phyloP scores from a whole-genome alignment of 1,140 invertebrate genomes.

The Sinella curviseta region DNA sequence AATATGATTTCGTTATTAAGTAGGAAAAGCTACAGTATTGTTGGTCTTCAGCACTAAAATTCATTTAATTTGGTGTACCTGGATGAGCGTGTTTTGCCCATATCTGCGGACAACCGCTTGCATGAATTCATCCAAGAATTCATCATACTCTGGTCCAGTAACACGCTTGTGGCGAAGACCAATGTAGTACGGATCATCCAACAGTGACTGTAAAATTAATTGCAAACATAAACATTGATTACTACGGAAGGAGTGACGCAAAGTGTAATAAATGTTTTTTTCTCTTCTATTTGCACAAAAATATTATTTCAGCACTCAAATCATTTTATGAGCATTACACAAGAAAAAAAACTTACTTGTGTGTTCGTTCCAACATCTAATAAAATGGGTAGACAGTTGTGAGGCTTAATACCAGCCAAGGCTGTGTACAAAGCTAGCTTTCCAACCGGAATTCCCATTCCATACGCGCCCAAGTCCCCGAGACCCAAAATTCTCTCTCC shows the following conservation, averaged over 20 bases:
- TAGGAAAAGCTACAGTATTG: neutral
- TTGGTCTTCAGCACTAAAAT: neutral
- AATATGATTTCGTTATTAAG: conserved; percentile 3
- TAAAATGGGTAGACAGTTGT: conserved; percentile 82
- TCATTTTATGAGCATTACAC: no score
- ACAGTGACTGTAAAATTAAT: conserved; percentile 62
- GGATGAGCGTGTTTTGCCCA: conserved; percentile 76
- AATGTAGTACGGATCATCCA: conserved; percentile 89
- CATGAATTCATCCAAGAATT: conserved; percentile 98
- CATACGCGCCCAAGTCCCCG: conserved; percentile 89
- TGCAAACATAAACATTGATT: conserved; percentile 18
- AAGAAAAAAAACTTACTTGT: conserved; percentile 55
- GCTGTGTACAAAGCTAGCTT: conserved; percentile 90
- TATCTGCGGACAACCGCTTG: conserved; percentile 79
- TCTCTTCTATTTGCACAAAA: neutral
- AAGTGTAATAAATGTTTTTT: neutral
- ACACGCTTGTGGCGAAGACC: conserved; percentile 81
- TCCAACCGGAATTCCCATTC: conserved; percentile 92
- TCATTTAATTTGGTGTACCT: conserved; percentile 48
- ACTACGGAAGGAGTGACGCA: neutral
- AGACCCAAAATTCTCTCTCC: conserved; percentile 89
- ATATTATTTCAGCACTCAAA: neutral
- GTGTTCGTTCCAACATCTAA: conserved; percentile 93
- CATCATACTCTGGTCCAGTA: conserved; percentile 80
- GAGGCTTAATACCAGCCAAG: conserved; percentile 85